These are phyloP conservation scores for Helogale parvula DNA, from an alignment of 2,113 vertebrate genomes.

Conservation along the genomic window DNA sequence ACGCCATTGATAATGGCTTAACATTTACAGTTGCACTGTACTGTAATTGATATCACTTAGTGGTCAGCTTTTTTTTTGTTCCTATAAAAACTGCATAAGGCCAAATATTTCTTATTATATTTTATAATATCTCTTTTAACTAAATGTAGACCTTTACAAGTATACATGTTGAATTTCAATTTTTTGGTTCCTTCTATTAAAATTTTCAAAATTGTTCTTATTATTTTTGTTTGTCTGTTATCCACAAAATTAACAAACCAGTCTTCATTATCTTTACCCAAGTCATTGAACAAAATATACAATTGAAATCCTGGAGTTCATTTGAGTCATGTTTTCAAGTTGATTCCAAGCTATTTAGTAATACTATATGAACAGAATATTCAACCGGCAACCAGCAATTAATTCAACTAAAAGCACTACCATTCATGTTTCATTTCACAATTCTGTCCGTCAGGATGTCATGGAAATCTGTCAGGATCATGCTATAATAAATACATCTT, in stretches of 20 bases:
- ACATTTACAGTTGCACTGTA: background rate
- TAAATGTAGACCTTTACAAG: background rate
- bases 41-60: background rate
- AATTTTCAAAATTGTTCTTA: constrained; percentile 23
- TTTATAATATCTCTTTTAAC: background rate
- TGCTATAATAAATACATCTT: background rate
- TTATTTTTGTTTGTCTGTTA: background rate
- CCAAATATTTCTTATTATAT: background rate
- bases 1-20: background rate
- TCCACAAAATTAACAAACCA: background rate
- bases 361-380: background rate
- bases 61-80: background rate
- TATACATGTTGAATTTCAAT: background rate
- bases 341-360: background rate
- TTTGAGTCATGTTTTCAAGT: background rate
- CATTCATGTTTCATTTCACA: background rate
- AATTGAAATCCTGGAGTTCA: background rate
- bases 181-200: background rate
- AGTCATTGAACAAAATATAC: background rate
- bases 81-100: background rate
- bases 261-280: background rate
- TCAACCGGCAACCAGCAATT: background rate
- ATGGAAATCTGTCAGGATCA: background rate
- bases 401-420: background rate
- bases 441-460: background rate